Evolutionary conservation across 2,797 vertebrate genomes (phyloP).

Genomic region (Leptatherina wallacei): DNA sequence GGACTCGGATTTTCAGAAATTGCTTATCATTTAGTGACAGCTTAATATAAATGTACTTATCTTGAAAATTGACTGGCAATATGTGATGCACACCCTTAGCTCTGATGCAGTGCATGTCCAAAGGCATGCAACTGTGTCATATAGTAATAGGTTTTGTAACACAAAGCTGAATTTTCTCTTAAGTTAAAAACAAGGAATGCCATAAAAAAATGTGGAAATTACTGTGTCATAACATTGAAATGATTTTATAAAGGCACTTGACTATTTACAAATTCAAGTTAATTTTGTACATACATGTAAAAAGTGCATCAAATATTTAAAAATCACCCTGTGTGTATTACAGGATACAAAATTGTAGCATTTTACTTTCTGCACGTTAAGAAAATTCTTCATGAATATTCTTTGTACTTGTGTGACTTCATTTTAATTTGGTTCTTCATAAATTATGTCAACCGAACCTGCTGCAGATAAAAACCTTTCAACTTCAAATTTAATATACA

Average conservation of each 20-base stretch:
- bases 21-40: conserved; percentile 25
- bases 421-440: conserved; percentile 51
- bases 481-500: conserved; percentile 67
- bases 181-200: conserved; percentile 66
- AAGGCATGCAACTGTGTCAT: conserved; percentile 56
- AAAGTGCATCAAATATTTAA: conserved; percentile 85
- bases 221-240: conserved; percentile 54
- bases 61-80: conserved; percentile 35
- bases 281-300: conserved; percentile 78
- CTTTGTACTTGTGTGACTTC: conserved; percentile 44
- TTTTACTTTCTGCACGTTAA: conserved; percentile 32
- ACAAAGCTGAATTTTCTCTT: conserved; percentile 27
- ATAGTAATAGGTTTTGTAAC: conserved; percentile 38
- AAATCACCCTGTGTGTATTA: conserved; percentile 52
- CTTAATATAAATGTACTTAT: conserved; percentile 18
- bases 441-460: conserved; percentile 61
- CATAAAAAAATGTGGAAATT: conserved; percentile 60
- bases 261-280: conserved; percentile 88
- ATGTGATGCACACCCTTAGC: conserved; percentile 73
- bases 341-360: conserved; percentile 49
- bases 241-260: conserved; percentile 68
- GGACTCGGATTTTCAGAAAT: not conserved
- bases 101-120: conserved; percentile 73
- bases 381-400: conserved; percentile 38
- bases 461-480: conserved; percentile 50